Conservation (phyloP, 2,888 invertebrate species). For the Andrena hattorfiana region DNA sequence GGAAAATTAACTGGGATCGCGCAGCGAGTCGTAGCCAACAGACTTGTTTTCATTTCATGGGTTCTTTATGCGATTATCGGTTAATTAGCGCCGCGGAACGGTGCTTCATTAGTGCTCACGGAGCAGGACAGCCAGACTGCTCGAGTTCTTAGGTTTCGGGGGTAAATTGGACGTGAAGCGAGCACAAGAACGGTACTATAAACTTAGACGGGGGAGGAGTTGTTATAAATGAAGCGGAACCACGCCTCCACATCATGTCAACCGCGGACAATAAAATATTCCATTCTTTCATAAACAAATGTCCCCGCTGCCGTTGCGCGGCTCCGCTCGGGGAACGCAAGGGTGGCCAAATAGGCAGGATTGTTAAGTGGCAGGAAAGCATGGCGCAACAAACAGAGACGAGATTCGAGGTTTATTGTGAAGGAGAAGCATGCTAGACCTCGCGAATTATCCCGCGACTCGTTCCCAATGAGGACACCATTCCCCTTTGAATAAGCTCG, state of each 20-base stretch:
- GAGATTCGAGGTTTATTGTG: constrained; percentile 29
- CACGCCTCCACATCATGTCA: constrained; percentile 11
- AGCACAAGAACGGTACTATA: too few species aligned
- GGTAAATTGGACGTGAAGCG: too few species aligned
- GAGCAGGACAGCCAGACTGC: background rate
- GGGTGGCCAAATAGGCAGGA: constrained; percentile 23
- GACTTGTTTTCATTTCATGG: background rate
- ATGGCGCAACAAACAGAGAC: constrained; percentile 1
- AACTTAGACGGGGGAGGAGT: constrained; percentile 15
- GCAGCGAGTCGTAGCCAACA: background rate
- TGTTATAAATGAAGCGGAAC: constrained; percentile 7
- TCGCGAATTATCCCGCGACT: constrained; percentile 27
- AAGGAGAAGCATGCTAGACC: constrained; percentile 1
- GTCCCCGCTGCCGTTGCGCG: background rate
- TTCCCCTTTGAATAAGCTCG: constrained; percentile 13
- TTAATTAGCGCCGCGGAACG: constrained; percentile 9
- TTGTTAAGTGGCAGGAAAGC: constrained; percentile 27
- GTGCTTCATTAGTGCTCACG: background rate
- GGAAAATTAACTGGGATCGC: constrained; percentile 11
- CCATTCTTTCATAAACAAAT: constrained; percentile 49
- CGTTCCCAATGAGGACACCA: constrained; percentile 20
- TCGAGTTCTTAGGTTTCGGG: background rate
- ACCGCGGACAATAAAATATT: constrained; percentile 42
- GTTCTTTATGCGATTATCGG: constrained; percentile 6
- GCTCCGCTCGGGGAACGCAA: background rate